phyloP scores from a whole-genome alignment of 2,888 invertebrate species.

The Galeruca laticollis region DNA sequence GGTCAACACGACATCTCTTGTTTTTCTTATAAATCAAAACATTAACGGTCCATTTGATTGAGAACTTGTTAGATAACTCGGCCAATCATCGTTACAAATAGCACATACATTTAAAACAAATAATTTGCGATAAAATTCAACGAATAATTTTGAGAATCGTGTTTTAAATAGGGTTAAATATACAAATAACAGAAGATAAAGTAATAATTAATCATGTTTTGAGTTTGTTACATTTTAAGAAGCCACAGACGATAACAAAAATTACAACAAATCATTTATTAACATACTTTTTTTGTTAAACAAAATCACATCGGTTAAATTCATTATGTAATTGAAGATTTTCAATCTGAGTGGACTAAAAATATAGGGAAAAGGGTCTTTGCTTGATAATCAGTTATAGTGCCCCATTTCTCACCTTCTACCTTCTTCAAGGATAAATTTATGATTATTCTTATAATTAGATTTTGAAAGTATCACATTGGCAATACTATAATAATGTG shows the following conservation, averaged over 20 bases:
- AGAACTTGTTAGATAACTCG: constrained; percentile 18
- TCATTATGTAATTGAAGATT: too few species aligned
- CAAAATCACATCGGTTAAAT: too few species aligned
- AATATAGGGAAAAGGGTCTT: too few species aligned
- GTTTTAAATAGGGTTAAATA: constrained; percentile 9
- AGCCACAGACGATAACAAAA: neutral
- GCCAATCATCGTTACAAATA: constrained; percentile 8
- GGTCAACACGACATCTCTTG: constrained; percentile 26
- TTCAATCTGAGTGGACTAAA: too few species aligned
- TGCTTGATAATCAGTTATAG: too few species aligned
- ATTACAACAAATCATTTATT: constrained; percentile 2
- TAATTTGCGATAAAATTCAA: constrained; percentile 23
- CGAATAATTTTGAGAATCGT: constrained; percentile 7
- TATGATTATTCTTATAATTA: too few species aligned
- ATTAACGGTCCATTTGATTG: constrained; percentile 26
- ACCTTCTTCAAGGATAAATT: too few species aligned
- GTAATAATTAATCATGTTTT: neutral
- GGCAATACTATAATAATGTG: too few species aligned
- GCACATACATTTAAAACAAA: neutral
- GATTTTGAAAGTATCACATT: too few species aligned
- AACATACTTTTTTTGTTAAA: neutral
- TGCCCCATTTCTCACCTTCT: too few species aligned
- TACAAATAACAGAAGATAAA: neutral
- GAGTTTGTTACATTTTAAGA: neutral
- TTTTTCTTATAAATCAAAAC: constrained; percentile 12